Base-by-base conservation (phyloP, 1,140 invertebrate genomes). In the Brachionus rubens region DNA sequence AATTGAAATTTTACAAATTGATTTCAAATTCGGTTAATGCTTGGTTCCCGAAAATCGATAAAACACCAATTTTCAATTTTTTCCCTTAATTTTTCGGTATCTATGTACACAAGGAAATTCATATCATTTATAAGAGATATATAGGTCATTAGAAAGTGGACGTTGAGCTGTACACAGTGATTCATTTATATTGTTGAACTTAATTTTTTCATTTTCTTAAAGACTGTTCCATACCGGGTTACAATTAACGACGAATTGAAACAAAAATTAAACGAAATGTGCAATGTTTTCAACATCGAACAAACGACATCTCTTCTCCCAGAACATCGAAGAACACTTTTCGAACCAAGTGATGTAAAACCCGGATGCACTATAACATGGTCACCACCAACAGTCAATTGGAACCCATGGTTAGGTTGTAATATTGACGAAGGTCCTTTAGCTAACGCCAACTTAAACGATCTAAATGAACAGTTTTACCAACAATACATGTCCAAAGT, bases 381-480 rank as follows among this genome's bases (percentile, higher is more conserved):
- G 95, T 92, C 92, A 1, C 96, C 96, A 0, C 94, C 95, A 0
- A 89, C 91, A 78, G 88, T 88, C 10, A 98, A 98, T 83, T 98
- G 95, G 94, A 96, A 98, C 85, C 90, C 94, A 7, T 98, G 94
- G 94, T 90, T 89, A 26, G 90, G 89, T 0, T 93, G 91, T 80
- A 97, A 97, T 82, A 96, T 98, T 80, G 95, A 96, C 80, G 92
- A 95, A 81, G 93, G 90, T 62, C 92, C 91, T 9, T 84, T 98
- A 47, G 91, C 94, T 1, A 88, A 87, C 7, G 88, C 89, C 82
- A 83, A 82, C 16, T 19, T 24, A 6, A 6, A 12, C 28, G 14
- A 19, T 24, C 10, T 52, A 12, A 52, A 24, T 52, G 3, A 52
- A 52, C 21, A 52, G 21, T 52, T 52, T 6, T 12, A 41, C 50